Evolutionary conservation across 1,140 invertebrate species (phyloP), one percentile per base, ranked within the genome.

Genomic region (Drosophila pectinifera): DNA sequence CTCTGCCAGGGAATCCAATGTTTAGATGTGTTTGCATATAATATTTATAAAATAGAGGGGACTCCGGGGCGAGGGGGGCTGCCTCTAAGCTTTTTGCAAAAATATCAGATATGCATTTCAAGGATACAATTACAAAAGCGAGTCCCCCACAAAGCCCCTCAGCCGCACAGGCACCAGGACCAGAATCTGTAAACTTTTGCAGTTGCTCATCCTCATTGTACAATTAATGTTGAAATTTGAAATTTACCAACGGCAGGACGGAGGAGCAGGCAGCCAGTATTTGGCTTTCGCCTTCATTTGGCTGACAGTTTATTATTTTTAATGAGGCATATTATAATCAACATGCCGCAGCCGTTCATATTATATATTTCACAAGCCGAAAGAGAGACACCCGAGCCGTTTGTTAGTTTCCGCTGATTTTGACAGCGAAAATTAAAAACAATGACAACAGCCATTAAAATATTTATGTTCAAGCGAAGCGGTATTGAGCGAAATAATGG

Each of bases 231-330:
- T 88, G 57, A 85, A 88, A 78, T 78, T 79, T 58, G 58, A 76
- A 80, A 76, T 80, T 59, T 63, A 72, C 28, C 38, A 56, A 63
- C 55, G 18, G 13, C 31, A 39, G 36, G 39, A 61, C 5, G 43
- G 34, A 48, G 58, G 46, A 57, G 42, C 26, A 31, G 28, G 28
- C 28, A 31, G 28, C 8, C 28, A 10, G 67, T 85, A 68, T 76
- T 88, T 80, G 67, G 42, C 76, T 41, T 67, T 81, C 61, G 78
- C 78, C 79, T 81, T 83, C 79, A 79, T 82, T 78, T 82, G 22
- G 20, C 75, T 82, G 83, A 88, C 83, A 88, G 83, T 86, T 86
- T 88, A 88, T 86, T 86, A 86, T 88, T 86, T 86, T 86, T 86
- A 86, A 86, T 86, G 83, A 86, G 83, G 83, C 83, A 68, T 86